These are phyloP conservation scores for Mantis religiosa DNA, from an alignment of 2,888 invertebrate species.

Conservation along the genomic window DNA sequence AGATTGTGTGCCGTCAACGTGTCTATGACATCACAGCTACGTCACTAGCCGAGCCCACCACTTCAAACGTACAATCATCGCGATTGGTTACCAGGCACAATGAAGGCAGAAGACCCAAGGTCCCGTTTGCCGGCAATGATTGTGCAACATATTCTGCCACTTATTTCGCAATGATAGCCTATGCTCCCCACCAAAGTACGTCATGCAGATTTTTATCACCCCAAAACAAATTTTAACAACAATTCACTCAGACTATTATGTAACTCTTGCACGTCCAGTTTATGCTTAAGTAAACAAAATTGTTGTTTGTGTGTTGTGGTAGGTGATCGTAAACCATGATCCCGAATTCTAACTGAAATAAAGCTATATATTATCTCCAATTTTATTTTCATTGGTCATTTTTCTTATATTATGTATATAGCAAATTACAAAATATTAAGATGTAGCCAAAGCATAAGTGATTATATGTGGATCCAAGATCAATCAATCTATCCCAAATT, in stretches of 20 bases:
- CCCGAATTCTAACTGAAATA: no score
- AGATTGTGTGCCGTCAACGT: neutral
- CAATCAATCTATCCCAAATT: no score
- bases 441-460: no score
- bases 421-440: no score
- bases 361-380: no score
- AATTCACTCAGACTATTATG: neutral
- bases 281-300: neutral
- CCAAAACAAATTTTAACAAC: neutral
- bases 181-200: neutral
- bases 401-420: no score
- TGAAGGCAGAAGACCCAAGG: neutral
- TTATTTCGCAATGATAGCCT: neutral
- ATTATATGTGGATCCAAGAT: no score
- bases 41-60: neutral
- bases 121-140: neutral
- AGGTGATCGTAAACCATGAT: no score
- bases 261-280: neutral
- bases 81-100: neutral
- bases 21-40: neutral
- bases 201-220: neutral
- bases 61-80: neutral
- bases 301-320: neutral
- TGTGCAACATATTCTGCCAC: neutral
- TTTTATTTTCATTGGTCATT: no score